Percentiles rank a stretch among this genome's conserved stretches.
Conservation (phyloP, 2,888 invertebrate species). For the Temnothorax ravouxi region DNA sequence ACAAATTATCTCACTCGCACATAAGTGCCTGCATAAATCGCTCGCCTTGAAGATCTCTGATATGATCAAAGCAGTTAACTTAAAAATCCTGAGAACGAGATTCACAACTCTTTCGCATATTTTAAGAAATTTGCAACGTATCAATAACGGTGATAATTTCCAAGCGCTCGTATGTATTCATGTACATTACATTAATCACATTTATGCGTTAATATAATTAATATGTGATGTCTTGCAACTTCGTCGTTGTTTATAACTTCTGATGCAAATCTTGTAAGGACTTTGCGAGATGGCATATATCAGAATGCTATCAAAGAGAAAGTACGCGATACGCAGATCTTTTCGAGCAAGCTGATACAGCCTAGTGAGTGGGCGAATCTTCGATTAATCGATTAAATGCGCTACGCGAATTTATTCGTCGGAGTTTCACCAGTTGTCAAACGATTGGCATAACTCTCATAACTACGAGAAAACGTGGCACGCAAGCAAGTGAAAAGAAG, state of each 20-base stretch:
- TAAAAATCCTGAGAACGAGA: slow-evolving; percentile 24
- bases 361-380: slow-evolving; percentile 19
- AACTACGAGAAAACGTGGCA: slow-evolving; percentile 6
- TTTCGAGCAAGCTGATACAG: background rate
- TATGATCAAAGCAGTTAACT: slow-evolving; percentile 14
- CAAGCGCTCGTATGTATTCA: background rate
- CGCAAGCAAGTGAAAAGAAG: background rate
- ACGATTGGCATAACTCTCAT: background rate
- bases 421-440: slow-evolving; percentile 10
- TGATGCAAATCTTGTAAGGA: background rate
- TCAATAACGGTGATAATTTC: slow-evolving; percentile 24
- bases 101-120: background rate
- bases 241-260: slow-evolving; percentile 13
- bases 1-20: background rate
- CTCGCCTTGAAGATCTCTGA: slow-evolving; percentile 17
- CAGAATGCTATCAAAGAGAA: slow-evolving; percentile 19
- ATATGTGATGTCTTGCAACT: background rate
- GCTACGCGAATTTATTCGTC: background rate
- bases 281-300: background rate
- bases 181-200: slow-evolving; percentile 17
- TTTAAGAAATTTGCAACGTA: slow-evolving; percentile 7
- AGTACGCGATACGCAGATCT: background rate
- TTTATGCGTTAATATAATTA: slow-evolving; percentile 28
- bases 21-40: background rate
- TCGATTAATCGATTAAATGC: slow-evolving; percentile 35